phyloP scores from a whole-genome alignment of 2,113 vertebrate genomes.

The Nanorana parkeri region DNA sequence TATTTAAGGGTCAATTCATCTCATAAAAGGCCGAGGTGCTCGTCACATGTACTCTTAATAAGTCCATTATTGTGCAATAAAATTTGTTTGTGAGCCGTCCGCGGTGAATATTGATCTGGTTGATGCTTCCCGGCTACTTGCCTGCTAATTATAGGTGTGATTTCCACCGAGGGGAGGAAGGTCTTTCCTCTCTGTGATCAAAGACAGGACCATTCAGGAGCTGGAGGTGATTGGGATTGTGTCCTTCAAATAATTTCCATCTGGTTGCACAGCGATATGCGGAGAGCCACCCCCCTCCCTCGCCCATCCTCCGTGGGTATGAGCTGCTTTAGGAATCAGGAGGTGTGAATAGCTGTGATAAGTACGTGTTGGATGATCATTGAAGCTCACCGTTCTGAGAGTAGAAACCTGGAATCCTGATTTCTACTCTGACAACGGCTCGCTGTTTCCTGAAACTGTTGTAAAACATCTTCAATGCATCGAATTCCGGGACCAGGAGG shows the following conservation, averaged over 20 bases:
- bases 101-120: neutral
- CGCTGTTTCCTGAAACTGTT: constrained; percentile 27
- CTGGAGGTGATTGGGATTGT: neutral
- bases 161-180: constrained; percentile 1
- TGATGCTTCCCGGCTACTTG: constrained; percentile 11
- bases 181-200: constrained; percentile 36
- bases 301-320: neutral
- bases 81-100: constrained; percentile 4
- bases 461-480: neutral
- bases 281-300: neutral
- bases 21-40: neutral
- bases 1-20: neutral
- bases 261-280: constrained; percentile 13
- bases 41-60: constrained; percentile 6
- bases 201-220: constrained; percentile 21
- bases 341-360: constrained; percentile 31
- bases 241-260: constrained; percentile 38
- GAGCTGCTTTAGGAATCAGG: constrained; percentile 7
- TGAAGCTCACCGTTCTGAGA: neutral
- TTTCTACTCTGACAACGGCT: neutral
- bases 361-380: neutral
- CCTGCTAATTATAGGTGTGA: constrained; percentile 44
- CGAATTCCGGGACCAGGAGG: no score
- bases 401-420: neutral
- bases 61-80: constrained; percentile 33